A percentile compares a stretch with the other conserved stretches of the same genome.
These are phyloP conservation scores for Gopherus evgoodei DNA, from an alignment of 2,113 vertebrate species.

Conservation along the genomic window DNA sequence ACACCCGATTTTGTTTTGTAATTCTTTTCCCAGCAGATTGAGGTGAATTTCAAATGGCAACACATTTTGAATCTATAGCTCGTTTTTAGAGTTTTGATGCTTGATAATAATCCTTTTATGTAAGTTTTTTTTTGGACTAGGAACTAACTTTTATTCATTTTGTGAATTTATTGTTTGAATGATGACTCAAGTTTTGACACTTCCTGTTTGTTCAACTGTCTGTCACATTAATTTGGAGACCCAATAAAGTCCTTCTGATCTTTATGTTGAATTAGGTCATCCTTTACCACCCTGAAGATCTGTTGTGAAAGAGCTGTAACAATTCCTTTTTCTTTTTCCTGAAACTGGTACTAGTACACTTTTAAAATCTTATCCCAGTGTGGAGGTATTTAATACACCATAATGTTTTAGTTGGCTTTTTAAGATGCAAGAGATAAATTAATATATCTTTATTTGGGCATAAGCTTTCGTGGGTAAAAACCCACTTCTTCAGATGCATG, in stretches of 20 bases:
- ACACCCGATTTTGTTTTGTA: slow-evolving; percentile 29
- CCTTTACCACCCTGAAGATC: slow-evolving; percentile 40
- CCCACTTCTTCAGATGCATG: no score
- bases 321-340: neutral
- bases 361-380: neutral
- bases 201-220: slow-evolving; percentile 71
- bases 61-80: neutral
- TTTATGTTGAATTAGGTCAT: slow-evolving; percentile 67
- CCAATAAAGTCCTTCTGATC: slow-evolving; percentile 70
- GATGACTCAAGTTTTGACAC: slow-evolving; percentile 66
- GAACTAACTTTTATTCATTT: slow-evolving; percentile 55
- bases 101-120: slow-evolving; percentile 56
- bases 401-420: slow-evolving; percentile 65
- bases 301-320: slow-evolving; percentile 1
- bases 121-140: slow-evolving; percentile 16
- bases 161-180: slow-evolving; percentile 70
- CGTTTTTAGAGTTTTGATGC: neutral
- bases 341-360: neutral
- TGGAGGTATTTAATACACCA: neutral
- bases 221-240: slow-evolving; percentile 51
- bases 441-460: slow-evolving; percentile 11
- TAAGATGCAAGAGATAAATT: slow-evolving; percentile 51
- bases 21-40: slow-evolving; percentile 11
- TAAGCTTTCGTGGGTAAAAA: no score
- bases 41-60: slow-evolving; percentile 41